Evolutionary conservation across 2,888 invertebrate species (phyloP).

Genomic region (Chymomyza procnemis): DNA sequence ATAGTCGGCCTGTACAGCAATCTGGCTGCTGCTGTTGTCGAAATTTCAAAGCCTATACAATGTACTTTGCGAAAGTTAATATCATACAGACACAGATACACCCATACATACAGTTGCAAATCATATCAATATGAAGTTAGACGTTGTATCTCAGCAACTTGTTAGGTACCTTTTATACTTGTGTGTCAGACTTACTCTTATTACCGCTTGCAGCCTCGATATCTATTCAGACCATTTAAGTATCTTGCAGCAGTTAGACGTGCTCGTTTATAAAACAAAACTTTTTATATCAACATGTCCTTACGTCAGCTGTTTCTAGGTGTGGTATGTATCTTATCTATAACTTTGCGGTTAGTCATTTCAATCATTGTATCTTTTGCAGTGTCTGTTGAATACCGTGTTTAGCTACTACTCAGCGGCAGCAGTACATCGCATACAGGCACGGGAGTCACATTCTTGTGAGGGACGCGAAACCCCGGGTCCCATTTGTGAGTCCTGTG

Average conservation of each 20-base stretch:
- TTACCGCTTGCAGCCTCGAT: slow-evolving; percentile 37
- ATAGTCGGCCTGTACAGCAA: slow-evolving; percentile 24
- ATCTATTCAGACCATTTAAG: slow-evolving; percentile 54
- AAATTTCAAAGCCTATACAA: background rate
- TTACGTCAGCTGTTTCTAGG: slow-evolving; percentile 25
- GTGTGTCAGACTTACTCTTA: slow-evolving; percentile 12
- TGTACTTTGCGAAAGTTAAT: slow-evolving; percentile 55
- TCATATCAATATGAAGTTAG: background rate
- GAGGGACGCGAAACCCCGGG: slow-evolving; percentile 73
- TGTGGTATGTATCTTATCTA: slow-evolving; percentile 35
- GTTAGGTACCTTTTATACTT: background rate
- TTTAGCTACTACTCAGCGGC: slow-evolving; percentile 8
- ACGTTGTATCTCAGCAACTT: background rate
- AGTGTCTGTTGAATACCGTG: slow-evolving; percentile 42
- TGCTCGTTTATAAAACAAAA: slow-evolving; percentile 9
- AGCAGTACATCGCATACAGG: slow-evolving; percentile 51
- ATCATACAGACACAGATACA: slow-evolving; percentile 24
- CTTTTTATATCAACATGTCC: slow-evolving; percentile 39
- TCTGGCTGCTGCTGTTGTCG: slow-evolving; percentile 24
- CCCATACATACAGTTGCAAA: slow-evolving; percentile 23
- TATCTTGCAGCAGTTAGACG: slow-evolving; percentile 43
- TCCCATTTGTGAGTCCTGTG: slow-evolving; percentile 77
- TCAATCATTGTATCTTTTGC: background rate
- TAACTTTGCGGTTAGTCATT: background rate
- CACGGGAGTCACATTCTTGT: slow-evolving; percentile 75